Base-by-base conservation (phyloP, 1,140 invertebrate genomes). In the Aphelinus atriplicis region DNA sequence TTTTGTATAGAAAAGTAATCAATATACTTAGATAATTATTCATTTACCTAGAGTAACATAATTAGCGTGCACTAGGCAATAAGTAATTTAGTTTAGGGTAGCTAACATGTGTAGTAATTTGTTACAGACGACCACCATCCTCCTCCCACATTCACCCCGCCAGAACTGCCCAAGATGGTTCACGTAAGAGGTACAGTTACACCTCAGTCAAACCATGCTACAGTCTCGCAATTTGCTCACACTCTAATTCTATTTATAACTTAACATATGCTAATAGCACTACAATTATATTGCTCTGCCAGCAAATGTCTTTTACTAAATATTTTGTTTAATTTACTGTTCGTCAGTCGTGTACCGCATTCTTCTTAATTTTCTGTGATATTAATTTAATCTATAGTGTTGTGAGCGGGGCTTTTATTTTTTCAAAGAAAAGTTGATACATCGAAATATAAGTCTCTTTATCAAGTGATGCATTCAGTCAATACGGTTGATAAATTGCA, bases 161-260 rank as follows among this genome's bases (percentile, higher is more conserved):
- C 95, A 92, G 95, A 97, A 93, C 94, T 97, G 91, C 95, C 95
- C 90, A 97, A 97, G 93, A 94, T 95, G 93, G 95, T 96, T 92
- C 95, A 96, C 94, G 92, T 96, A 89, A 92, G 95, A 96, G 95
- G 95, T 96, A 95, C 89, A 89, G 87, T 85, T 73, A 84, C 79
- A 85, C 85, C 86, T 86, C 86, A 84, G 81, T 86, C 82, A 85
- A 86, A 82, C 81, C 83, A 84, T 85, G 82, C 82, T 86, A 85
- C 81, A 86, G 81, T 85, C 83, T 86, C 81, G 83, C 84, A 85
- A 85, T 81, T 82, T 84, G 81, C 82, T 81, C 82, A 84, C 82
- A 68, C 1, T 60, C 53, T 60, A 56, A 53, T 9, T 73, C 45
- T 62, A 10, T 72, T 9, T 56, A 7, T 69, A 46, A 63, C 4